These are phyloP conservation scores for Ispidina picta DNA, from an alignment of 2,797 vertebrate genomes.

Conservation along the genomic window DNA sequence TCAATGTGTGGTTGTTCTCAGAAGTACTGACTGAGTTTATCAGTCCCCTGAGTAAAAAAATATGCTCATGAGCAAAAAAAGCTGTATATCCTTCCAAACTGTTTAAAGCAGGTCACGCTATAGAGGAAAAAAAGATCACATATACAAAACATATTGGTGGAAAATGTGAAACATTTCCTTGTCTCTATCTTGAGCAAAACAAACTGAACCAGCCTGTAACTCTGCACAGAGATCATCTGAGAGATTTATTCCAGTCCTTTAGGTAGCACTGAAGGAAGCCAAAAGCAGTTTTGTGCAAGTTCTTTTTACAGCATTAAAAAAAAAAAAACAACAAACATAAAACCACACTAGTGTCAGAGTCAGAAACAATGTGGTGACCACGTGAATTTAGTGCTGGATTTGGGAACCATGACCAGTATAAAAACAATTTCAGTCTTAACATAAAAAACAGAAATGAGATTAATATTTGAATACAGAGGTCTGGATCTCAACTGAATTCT, in stretches of 20 bases:
- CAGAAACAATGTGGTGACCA: background rate
- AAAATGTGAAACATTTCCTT: conserved; percentile 66
- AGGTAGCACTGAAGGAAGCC: conserved; percentile 19
- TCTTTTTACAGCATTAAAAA: background rate
- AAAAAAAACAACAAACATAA: too few relatives aligned
- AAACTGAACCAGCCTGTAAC: conserved; percentile 30
- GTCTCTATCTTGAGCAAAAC: conserved; percentile 46
- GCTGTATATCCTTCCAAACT: conserved; percentile 37
- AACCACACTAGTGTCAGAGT: background rate
- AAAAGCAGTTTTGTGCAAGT: conserved; percentile 14
- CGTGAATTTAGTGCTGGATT: background rate
- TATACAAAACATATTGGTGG: conserved; percentile 61
- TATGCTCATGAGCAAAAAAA: conserved; percentile 1
- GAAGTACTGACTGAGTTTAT: conserved; percentile 24
- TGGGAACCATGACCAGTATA: background rate
- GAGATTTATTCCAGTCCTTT: conserved; percentile 50
- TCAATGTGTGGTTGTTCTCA: conserved; percentile 1
- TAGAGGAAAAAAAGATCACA: conserved; percentile 15
- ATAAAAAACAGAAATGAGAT: background rate
- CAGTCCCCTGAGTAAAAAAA: conserved; percentile 43
- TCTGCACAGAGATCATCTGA: background rate
- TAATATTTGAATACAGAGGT: background rate
- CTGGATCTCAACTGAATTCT: background rate
- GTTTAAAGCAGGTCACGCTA: conserved; percentile 42
- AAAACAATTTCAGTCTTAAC: background rate